These are phyloP conservation scores for Myotis lucifugus DNA, from an alignment of 2,113 vertebrate species.

Conservation along the genomic window DNA sequence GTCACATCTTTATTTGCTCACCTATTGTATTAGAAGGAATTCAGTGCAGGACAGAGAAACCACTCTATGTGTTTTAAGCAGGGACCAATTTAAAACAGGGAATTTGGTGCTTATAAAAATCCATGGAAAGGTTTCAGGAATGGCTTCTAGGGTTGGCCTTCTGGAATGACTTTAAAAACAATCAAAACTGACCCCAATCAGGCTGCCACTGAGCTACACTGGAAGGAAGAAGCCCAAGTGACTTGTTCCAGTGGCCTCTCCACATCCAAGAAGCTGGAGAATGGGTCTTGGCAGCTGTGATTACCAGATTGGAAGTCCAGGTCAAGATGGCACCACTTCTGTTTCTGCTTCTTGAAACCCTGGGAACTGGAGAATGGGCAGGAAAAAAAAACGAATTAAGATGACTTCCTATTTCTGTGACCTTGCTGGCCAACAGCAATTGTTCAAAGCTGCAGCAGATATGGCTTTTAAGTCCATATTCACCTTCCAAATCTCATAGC, in stretches of 20 bases:
- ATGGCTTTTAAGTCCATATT: neutral
- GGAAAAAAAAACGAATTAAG: neutral
- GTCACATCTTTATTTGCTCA: neutral
- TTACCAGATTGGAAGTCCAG: neutral
- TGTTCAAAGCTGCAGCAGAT: neutral
- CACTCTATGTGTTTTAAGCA: neutral
- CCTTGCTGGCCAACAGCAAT: neutral
- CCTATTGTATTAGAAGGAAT: neutral
- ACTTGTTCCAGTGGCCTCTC: neutral
- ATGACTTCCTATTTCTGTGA: neutral
- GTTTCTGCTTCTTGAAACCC: neutral
- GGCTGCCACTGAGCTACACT: neutral
- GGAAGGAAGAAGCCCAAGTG: neutral
- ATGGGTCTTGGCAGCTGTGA: neutral
- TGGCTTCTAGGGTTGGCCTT: neutral
- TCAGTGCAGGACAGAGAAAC: neutral
- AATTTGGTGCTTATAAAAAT: slow-evolving; percentile 36
- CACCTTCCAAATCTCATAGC: neutral
- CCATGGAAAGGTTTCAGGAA: neutral
- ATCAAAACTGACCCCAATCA: neutral
- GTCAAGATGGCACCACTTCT: neutral
- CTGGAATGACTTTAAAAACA: neutral
- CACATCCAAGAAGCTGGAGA: neutral
- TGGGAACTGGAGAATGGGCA: neutral
- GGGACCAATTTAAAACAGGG: neutral